Conservation (phyloP, 1,140 invertebrate species). For the Coptotermes formosanus region DNA sequence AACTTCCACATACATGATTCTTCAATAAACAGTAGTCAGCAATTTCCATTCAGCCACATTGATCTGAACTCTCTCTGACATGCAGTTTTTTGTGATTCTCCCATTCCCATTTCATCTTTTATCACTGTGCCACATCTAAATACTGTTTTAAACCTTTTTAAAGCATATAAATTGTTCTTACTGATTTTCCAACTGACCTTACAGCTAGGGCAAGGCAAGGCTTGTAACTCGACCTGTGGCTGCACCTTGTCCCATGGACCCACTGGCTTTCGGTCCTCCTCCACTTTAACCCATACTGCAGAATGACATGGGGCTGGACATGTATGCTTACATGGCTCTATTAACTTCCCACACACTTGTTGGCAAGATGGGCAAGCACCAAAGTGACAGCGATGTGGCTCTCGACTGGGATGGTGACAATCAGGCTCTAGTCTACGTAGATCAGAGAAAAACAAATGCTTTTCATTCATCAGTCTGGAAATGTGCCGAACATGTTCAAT, state of each 20-base stretch:
- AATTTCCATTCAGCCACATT: too few species aligned
- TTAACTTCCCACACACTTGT: constrained; percentile 65
- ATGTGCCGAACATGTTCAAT: too few species aligned
- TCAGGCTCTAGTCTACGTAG: constrained; percentile 62
- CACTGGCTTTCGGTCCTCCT: constrained; percentile 58
- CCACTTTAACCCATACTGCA: constrained; percentile 67
- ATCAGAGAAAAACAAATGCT: background rate
- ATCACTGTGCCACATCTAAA: too few species aligned
- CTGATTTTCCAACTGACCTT: constrained; percentile 39
- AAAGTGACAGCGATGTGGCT: constrained; percentile 83
- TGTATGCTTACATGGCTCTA: constrained; percentile 68
- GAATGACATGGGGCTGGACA: constrained; percentile 80
- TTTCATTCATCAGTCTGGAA: too few species aligned
- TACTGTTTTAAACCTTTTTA: too few species aligned
- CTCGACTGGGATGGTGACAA: constrained; percentile 72
- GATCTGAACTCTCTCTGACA: too few species aligned
- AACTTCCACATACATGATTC: too few species aligned
- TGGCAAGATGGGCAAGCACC: constrained; percentile 81
- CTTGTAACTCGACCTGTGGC: constrained; percentile 60
- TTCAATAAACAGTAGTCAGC: too few species aligned
- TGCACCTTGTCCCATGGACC: constrained; percentile 71
- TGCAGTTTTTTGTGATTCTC: too few species aligned
- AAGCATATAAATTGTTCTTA: background rate
- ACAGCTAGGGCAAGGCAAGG: constrained; percentile 68
- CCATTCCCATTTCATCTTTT: too few species aligned